A percentile compares a stretch with the other conserved stretches of the same genome.
These are phyloP conservation scores for Drosophila ohnishii DNA, from an alignment of 1,140 invertebrate species.

Conservation along the genomic window DNA sequence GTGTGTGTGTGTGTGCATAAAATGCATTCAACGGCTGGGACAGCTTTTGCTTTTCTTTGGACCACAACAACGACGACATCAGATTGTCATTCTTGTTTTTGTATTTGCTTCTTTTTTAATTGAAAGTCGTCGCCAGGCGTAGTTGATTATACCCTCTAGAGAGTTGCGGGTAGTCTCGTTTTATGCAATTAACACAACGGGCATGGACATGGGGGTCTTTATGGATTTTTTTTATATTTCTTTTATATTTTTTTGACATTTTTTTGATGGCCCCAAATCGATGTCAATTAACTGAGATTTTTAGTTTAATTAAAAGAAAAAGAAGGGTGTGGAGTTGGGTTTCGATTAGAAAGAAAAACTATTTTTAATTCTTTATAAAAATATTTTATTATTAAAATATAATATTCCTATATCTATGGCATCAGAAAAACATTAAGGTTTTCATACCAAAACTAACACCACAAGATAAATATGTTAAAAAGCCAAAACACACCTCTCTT, in stretches of 20 bases:
- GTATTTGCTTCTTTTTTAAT: slow-evolving; percentile 77
- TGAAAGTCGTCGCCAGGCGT: slow-evolving; percentile 78
- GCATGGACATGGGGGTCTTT: neutral
- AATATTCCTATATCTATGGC: neutral
- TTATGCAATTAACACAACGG: slow-evolving; percentile 10
- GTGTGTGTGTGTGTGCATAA: slow-evolving; percentile 23
- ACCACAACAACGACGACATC: slow-evolving; percentile 75
- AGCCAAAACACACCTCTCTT: neutral
- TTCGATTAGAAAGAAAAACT: too few species aligned
- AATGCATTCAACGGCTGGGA: slow-evolving; percentile 65
- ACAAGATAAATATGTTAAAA: neutral
- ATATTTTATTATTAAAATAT: neutral
- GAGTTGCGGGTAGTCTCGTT: slow-evolving; percentile 36
- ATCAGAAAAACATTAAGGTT: neutral
- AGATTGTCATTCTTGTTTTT: slow-evolving; percentile 81
- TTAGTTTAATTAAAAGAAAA: neutral
- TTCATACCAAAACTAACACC: neutral
- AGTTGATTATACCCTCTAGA: slow-evolving; percentile 64
- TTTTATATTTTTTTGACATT: neutral
- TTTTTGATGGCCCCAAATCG: slow-evolving; percentile 2
- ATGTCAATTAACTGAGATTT: neutral
- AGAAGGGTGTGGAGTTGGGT: neutral
- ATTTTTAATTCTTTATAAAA: too few species aligned
- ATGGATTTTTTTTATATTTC: neutral
- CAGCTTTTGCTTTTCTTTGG: slow-evolving; percentile 80